Evolutionary conservation across 2,797 vertebrate genomes (phyloP).

Genomic region (Limnodromus scolopaceus): DNA sequence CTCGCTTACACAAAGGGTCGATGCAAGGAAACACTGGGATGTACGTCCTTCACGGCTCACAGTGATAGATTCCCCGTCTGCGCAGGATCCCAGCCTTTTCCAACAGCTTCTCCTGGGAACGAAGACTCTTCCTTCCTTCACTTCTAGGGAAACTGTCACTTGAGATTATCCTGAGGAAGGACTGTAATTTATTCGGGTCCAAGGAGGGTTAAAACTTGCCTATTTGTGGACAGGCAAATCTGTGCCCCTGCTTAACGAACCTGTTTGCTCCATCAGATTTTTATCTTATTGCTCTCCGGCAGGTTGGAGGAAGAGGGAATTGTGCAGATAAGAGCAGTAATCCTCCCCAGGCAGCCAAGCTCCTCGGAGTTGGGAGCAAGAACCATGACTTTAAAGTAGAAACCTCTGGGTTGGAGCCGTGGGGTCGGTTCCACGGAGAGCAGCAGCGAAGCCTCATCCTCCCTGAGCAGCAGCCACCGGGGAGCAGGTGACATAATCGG

Average conservation of each 20-base stretch:
- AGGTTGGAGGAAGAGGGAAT: not conserved
- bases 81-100: not conserved
- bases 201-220: not conserved
- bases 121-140: not conserved
- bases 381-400: not conserved
- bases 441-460: not conserved
- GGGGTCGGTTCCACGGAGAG: not conserved
- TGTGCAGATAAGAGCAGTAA: not conserved
- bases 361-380: not conserved
- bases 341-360: not conserved
- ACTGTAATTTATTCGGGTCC: not conserved
- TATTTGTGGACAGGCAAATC: not conserved
- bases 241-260: not conserved
- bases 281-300: not conserved
- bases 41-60: not conserved
- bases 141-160: not conserved
- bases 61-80: not conserved
- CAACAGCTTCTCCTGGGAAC: not conserved
- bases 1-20: not conserved
- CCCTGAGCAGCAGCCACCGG: not conserved
- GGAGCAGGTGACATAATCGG: not conserved
- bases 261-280: not conserved
- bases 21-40: not conserved
- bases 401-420: not conserved
- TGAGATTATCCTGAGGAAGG: not conserved